Percentiles rank a stretch among this genome's conserved stretches.
Conservation (phyloP, 2,888 invertebrate species). For the Cheilosia vernalis region DNA sequence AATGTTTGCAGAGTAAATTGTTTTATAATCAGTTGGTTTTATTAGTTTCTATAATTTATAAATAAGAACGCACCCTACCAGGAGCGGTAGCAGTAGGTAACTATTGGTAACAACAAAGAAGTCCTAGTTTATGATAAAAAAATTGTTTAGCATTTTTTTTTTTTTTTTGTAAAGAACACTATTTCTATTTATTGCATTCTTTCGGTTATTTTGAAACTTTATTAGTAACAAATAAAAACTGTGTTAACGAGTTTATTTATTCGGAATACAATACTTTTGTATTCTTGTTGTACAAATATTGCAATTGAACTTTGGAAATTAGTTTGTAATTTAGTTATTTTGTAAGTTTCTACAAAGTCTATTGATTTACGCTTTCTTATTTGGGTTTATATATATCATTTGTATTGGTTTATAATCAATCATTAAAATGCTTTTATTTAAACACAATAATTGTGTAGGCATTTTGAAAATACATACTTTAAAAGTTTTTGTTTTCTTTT, state of each 20-base stretch:
- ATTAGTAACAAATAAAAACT: constrained; percentile 21
- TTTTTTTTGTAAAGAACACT: constrained; percentile 1
- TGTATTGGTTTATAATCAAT: constrained; percentile 35
- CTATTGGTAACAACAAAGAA: background rate
- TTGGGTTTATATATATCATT: constrained; percentile 8
- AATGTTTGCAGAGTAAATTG: no score
- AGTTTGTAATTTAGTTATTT: constrained; percentile 8
- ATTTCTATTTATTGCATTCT: constrained; percentile 38
- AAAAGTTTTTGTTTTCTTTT: constrained; percentile 8
- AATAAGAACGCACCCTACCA: constrained; percentile 20
- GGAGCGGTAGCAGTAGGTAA: background rate
- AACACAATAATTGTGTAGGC: constrained; percentile 66
- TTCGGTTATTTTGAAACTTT: constrained; percentile 7
- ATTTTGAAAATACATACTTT: constrained; percentile 53
- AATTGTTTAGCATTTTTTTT: background rate
- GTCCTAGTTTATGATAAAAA: background rate
- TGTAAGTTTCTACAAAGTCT: constrained; percentile 44
- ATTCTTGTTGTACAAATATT: background rate
- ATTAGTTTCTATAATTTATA: background rate
- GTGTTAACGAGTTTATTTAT: constrained; percentile 9
- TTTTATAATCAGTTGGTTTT: background rate
- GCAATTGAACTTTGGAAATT: constrained; percentile 13
- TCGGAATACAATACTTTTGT: constrained; percentile 13
- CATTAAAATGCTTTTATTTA: constrained; percentile 43
- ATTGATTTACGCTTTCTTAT: constrained; percentile 37